Evolutionary conservation across 1,140 invertebrate genomes (phyloP).

Genomic region (Drosophila subobscura): DNA sequence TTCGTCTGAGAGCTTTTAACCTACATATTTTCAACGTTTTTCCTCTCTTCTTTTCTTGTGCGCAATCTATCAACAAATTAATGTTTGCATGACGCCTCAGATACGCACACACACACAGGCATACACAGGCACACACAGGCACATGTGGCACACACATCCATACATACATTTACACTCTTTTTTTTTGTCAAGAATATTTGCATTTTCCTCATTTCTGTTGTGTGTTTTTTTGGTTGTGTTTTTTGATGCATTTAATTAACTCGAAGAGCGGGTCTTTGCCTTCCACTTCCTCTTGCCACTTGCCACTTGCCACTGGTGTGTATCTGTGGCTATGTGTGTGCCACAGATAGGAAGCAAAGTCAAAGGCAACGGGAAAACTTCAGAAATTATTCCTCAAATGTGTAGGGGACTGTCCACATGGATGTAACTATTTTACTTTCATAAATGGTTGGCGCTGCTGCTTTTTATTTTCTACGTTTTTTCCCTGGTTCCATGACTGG

Average conservation of each 20-base stretch:
- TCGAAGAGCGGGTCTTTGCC: conserved; percentile 58
- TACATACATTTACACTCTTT: conserved; percentile 1
- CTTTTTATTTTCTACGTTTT: no score
- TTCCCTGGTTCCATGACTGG: no score
- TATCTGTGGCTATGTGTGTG: no score
- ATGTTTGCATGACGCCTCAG: conserved; percentile 60
- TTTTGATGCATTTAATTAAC: conserved; percentile 75
- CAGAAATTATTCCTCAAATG: no score
- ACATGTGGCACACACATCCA: conserved; percentile 3
- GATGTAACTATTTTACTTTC: no score
- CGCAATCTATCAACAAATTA: conserved; percentile 78
- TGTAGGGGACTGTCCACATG: no score
- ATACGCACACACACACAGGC: conserved; percentile 35
- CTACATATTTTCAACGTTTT: conserved; percentile 42
- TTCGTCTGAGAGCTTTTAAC: conserved; percentile 66
- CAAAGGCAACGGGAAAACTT: no score
- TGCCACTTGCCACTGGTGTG: no score
- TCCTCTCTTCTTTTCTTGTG: conserved; percentile 26
- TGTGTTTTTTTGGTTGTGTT: conserved; percentile 10
- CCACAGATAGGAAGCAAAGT: no score
- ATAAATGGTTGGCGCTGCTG: no score
- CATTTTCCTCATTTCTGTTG: conserved; percentile 44
- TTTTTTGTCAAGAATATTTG: conserved; percentile 59
- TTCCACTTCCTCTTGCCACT: conserved; percentile 9
- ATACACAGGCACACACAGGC: neutral